Conservation (phyloP, 2,888 invertebrate species). For the Therioaphis trifolii region DNA sequence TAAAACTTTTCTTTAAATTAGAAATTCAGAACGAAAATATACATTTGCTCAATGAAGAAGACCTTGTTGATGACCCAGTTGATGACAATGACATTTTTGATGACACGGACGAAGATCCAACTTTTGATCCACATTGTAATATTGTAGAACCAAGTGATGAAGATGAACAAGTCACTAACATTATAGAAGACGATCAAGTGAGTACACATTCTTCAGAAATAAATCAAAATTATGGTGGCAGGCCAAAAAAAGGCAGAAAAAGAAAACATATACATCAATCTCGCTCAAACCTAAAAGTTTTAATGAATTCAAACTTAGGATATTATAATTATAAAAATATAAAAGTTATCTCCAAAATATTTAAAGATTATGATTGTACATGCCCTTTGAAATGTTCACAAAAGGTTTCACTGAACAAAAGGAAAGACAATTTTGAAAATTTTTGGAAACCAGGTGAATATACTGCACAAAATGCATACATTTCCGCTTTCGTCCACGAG, state of each 20-base stretch:
- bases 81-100: constrained; percentile 20
- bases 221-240: constrained; percentile 2
- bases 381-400: background rate
- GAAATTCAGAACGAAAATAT: too few relatives aligned
- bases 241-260: constrained; percentile 10
- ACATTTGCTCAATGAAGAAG: too few relatives aligned
- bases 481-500: background rate
- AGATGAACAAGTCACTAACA: background rate
- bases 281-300: background rate
- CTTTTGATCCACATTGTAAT: too few relatives aligned
- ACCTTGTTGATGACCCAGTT: too few relatives aligned
- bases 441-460: constrained; percentile 7
- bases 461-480: background rate
- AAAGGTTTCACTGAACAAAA: background rate
- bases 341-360: background rate
- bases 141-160: background rate
- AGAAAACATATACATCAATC: background rate
- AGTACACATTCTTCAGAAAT: background rate
- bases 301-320: background rate
- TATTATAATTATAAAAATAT: background rate
- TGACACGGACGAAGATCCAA: constrained; percentile 1
- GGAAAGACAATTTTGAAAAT: background rate
- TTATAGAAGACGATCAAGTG: constrained; percentile 1
- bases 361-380: background rate
- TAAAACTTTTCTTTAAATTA: too few relatives aligned